Percentiles rank a stretch among this genome's conserved stretches.
phyloP scores from a whole-genome alignment of 2,888 invertebrate genomes.

The Cataglyphis cursor region DNA sequence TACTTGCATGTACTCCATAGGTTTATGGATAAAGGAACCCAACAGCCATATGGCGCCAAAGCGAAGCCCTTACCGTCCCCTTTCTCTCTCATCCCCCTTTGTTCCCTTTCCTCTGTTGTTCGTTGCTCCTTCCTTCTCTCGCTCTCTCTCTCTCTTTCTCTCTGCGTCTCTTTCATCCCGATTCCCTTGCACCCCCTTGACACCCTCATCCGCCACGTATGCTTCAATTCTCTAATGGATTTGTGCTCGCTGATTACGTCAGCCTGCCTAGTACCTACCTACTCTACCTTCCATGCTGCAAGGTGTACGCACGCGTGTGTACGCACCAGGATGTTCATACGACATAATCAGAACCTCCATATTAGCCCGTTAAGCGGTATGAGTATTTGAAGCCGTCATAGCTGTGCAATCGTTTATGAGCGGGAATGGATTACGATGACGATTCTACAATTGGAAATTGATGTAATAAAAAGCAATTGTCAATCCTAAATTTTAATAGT shows the following conservation, averaged over 20 bases:
- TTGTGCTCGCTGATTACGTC: slow-evolving; percentile 74
- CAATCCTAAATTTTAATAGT: slow-evolving; percentile 11
- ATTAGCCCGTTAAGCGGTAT: slow-evolving; percentile 73
- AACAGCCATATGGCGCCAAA: slow-evolving; percentile 79
- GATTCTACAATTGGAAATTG: slow-evolving; percentile 19
- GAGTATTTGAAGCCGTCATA: slow-evolving; percentile 63
- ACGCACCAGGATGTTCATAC: slow-evolving; percentile 62
- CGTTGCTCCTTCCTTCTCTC: slow-evolving; percentile 44
- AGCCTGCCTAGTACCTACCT: slow-evolving; percentile 34
- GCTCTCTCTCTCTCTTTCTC: slow-evolving; percentile 40
- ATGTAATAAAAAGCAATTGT: slow-evolving; percentile 12
- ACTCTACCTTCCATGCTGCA: slow-evolving; percentile 8
- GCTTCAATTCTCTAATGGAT: slow-evolving; percentile 79
- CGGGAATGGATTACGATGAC: slow-evolving; percentile 2
- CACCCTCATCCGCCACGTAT: slow-evolving; percentile 52
- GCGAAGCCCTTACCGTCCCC: slow-evolving; percentile 63
- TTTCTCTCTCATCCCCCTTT: slow-evolving; percentile 46
- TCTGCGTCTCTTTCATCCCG: slow-evolving; percentile 17
- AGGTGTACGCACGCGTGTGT: slow-evolving; percentile 46
- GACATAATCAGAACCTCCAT: slow-evolving; percentile 74
- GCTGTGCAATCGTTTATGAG: neutral
- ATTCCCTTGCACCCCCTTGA: slow-evolving; percentile 37
- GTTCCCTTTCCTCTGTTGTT: slow-evolving; percentile 22
- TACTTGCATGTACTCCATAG: slow-evolving; percentile 68
- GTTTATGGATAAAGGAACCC: slow-evolving; percentile 72